Percentiles rank a stretch among this genome's conserved stretches.
Conservation (phyloP, 1,140 invertebrate species). For the Apis mellifera region DNA sequence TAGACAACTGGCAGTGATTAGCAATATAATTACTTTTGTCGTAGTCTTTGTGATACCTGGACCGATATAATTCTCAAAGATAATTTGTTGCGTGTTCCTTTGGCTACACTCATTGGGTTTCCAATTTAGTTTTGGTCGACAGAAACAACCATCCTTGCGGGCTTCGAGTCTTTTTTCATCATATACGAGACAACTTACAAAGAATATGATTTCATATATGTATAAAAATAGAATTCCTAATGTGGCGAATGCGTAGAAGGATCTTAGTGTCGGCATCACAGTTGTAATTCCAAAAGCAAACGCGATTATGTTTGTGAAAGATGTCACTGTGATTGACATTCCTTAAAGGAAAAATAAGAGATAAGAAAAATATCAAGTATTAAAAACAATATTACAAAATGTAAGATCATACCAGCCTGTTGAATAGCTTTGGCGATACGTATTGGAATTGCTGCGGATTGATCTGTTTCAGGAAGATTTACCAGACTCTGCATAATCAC, state of each 20-base stretch:
- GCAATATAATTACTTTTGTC: constrained; percentile 79
- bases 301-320: constrained; percentile 86
- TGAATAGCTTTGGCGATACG: constrained; percentile 80
- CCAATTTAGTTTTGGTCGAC: constrained; percentile 76
- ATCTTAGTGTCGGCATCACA: constrained; percentile 81
- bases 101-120: constrained; percentile 80
- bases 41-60: constrained; percentile 78
- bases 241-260: constrained; percentile 82
- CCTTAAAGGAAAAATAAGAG: constrained; percentile 35
- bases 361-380: not conserved
- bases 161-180: constrained; percentile 81
- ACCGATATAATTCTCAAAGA: constrained; percentile 81
- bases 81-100: constrained; percentile 76
- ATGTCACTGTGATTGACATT: constrained; percentile 86
- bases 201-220: constrained; percentile 82
- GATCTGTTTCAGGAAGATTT: constrained; percentile 71
- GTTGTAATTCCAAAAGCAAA: constrained; percentile 85
- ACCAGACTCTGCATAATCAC: constrained; percentile 81
- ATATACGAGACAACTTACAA: constrained; percentile 82
- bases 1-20: constrained; percentile 71
- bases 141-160: constrained; percentile 80
- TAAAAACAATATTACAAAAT: not conserved
- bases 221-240: constrained; percentile 82
- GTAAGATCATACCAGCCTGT: constrained; percentile 79
- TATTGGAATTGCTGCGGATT: constrained; percentile 68